Base-by-base conservation (phyloP, 1,140 invertebrate genomes). In the Drosophila yakuba region DNA sequence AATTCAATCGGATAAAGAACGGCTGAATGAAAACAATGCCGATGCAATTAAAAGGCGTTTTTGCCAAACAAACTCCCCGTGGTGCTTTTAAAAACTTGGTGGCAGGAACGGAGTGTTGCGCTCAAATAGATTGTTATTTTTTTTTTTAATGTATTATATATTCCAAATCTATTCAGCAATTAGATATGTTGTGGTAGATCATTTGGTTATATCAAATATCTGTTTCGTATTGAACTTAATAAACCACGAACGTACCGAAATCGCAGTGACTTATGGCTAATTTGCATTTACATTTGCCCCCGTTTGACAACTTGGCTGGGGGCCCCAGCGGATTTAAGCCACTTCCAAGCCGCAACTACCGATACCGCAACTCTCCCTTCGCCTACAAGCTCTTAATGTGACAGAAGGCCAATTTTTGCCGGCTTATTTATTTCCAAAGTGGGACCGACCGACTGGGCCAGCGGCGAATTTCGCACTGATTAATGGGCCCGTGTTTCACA, bases 401-500 rank as follows among this genome's bases (percentile, higher is more conserved):
- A 79, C 76, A 75, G 56, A 64, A 71, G 60, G 48, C 50, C 48
- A 61, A 63, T 60, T 62, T 80, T 80, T 51, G 62, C 43, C 61
- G 72, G 59, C 80, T 74, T 59, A 77, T 58, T 74, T 75, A 60
- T 74, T 60, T 57, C 62, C 67, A 69, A 69, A 66, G 52, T 52
- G 61, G 39, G 43, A 56, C 50, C 38, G 43, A 56, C 50, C 38
- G 54, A 68, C 44, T 38, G 36, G 61, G 73, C 74, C 62, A 44
- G 35, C 60, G 82, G 82, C 78, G 32, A 59, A 61, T 82, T 84
- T 80, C 45, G 54, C 64, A 35, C 79, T 86, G 84, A 86, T 86
- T 86, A 86, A 86, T 86, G 62, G 79, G 58, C 74, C 71, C 74
- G 58, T 78, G 82, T 74, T 80, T 64, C 62, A 61, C 69, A 75